Conservation (phyloP, 2,113 vertebrate species). For the Empidonax alnorum region DNA sequence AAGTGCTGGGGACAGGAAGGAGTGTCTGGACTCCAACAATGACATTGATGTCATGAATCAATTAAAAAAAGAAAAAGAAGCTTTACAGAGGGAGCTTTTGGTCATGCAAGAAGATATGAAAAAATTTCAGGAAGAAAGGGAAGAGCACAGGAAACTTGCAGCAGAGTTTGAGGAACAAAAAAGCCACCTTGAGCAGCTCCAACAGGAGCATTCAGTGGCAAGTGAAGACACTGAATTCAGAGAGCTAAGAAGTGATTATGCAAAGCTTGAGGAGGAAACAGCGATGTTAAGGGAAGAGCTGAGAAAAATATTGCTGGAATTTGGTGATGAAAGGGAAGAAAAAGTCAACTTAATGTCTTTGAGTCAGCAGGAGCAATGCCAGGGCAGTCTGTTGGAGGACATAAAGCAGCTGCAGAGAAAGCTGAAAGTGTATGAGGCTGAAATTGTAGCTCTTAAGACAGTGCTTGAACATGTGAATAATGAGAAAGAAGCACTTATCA, state of each 20-base stretch:
- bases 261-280: slow-evolving; percentile 58
- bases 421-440: slow-evolving; percentile 9
- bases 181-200: slow-evolving; percentile 53
- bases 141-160: slow-evolving; percentile 68
- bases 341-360: background rate
- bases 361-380: slow-evolving; percentile 7
- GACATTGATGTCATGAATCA: slow-evolving; percentile 30
- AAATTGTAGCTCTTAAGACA: slow-evolving; percentile 17
- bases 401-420: slow-evolving; percentile 40
- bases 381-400: slow-evolving; percentile 24
- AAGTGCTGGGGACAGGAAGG: background rate
- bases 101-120: slow-evolving; percentile 72
- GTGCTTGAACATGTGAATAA: slow-evolving; percentile 11
- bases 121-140: slow-evolving; percentile 70
- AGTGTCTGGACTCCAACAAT: background rate
- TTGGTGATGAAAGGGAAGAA: slow-evolving; percentile 52
- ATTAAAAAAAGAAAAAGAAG: slow-evolving; percentile 75
- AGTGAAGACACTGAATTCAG: slow-evolving; percentile 52
- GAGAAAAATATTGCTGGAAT: slow-evolving; percentile 37
- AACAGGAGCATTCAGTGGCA: slow-evolving; percentile 21
- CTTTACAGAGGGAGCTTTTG: slow-evolving; percentile 79
- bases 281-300: slow-evolving; percentile 56
- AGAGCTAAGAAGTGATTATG: slow-evolving; percentile 14
- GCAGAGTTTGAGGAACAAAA: slow-evolving; percentile 75
- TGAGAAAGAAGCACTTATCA: slow-evolving; percentile 50